phyloP scores from a whole-genome alignment of 2,888 invertebrate genomes.

The Odiellus spinosus region DNA sequence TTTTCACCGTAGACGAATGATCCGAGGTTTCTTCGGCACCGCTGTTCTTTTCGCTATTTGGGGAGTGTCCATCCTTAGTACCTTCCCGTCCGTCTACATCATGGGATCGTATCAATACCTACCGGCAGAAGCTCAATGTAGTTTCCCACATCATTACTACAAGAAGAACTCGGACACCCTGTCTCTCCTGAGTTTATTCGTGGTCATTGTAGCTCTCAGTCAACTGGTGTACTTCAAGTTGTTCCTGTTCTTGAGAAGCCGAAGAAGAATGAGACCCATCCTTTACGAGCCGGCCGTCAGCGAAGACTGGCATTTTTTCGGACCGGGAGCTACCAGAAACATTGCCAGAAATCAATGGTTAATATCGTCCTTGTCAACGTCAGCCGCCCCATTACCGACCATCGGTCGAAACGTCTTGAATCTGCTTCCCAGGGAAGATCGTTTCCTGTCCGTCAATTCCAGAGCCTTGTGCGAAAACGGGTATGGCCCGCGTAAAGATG shows the following conservation, averaged over 20 bases:
- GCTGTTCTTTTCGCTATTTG: slow-evolving; percentile 6
- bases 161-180: slow-evolving; percentile 2
- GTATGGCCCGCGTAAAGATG: slow-evolving; percentile 11
- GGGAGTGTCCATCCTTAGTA: slow-evolving; percentile 7
- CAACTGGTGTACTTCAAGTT: slow-evolving; percentile 9
- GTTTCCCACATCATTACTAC: slow-evolving; percentile 10
- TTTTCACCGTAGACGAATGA: slow-evolving; percentile 8
- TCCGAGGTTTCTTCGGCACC: slow-evolving; percentile 5
- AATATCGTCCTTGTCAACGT: slow-evolving; percentile 8
- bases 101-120: background rate
- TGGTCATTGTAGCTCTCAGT: slow-evolving; percentile 6
- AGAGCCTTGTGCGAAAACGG: slow-evolving; percentile 11
- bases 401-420: slow-evolving; percentile 9
- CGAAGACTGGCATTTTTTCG: slow-evolving; percentile 14
- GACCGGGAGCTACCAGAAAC: slow-evolving; percentile 2
- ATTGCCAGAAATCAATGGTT: slow-evolving; percentile 11
- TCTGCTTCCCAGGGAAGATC: slow-evolving; percentile 8
- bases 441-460: slow-evolving; percentile 5
- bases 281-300: slow-evolving; percentile 14
- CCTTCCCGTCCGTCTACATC: slow-evolving; percentile 9
- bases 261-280: slow-evolving; percentile 13
- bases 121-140: slow-evolving; percentile 8
- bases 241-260: slow-evolving; percentile 9
- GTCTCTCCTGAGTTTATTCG: slow-evolving; percentile 3
- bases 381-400: slow-evolving; percentile 9